A percentile compares a stretch with the other conserved stretches of the same genome.
phyloP scores from a whole-genome alignment of 1,140 invertebrate species.

The Drosophila micromelanica region DNA sequence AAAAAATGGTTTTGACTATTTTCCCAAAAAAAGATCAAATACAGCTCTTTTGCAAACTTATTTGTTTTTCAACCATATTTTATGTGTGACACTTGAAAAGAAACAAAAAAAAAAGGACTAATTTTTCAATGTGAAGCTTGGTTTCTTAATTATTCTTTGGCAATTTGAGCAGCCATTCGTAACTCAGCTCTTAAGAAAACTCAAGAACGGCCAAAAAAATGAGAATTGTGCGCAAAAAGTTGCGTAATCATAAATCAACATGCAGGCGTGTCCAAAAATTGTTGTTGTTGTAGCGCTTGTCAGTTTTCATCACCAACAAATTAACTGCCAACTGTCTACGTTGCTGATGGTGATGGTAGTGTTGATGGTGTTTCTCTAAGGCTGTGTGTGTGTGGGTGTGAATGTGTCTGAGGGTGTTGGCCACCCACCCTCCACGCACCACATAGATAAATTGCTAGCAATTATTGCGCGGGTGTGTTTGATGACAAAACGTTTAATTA shows the following conservation, averaged over 20 bases:
- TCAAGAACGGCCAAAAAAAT: constrained; percentile 5
- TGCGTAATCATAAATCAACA: constrained; percentile 73
- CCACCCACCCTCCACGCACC: neutral
- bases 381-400: constrained; percentile 3
- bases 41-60: too few species aligned
- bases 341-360: neutral
- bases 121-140: constrained; percentile 47
- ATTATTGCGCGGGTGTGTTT: constrained; percentile 28
- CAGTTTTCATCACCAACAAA: constrained; percentile 62
- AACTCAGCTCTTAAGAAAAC: constrained; percentile 21
- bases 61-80: constrained; percentile 1
- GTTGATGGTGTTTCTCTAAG: neutral
- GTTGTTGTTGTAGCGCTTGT: constrained; percentile 30
- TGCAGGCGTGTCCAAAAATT: constrained; percentile 54
- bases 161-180: constrained; percentile 37
- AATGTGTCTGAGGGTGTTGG: neutral
- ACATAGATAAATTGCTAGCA: constrained; percentile 27
- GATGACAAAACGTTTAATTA: constrained; percentile 13
- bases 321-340: constrained; percentile 43
- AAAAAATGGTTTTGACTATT: too few species aligned
- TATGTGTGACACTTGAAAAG: constrained; percentile 6
- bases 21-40: too few species aligned
- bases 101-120: constrained; percentile 27
- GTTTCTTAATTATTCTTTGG: constrained; percentile 31
- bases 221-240: constrained; percentile 42